Evolutionary conservation across 2,888 invertebrate genomes (phyloP).

Genomic region (Eupithecia centaureata): DNA sequence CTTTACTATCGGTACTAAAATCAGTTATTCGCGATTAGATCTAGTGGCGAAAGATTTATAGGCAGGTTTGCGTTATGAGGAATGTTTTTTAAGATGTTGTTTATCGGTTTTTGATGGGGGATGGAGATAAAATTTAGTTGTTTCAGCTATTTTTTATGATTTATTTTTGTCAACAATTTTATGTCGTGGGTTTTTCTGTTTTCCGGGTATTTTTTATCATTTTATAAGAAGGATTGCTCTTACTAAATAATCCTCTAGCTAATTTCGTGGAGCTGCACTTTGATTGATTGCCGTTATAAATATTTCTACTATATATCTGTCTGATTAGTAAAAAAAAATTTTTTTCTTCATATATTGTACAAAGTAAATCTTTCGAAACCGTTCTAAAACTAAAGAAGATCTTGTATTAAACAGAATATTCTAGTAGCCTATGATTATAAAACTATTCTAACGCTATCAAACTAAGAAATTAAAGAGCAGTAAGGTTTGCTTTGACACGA

Average conservation of each 20-base stretch:
- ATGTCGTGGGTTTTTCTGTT: background rate
- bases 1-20: slow-evolving; percentile 50
- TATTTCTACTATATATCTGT: too few species aligned
- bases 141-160: slow-evolving; percentile 1
- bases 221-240: background rate
- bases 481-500: too few species aligned
- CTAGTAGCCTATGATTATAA: too few species aligned
- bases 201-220: background rate
- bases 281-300: too few species aligned
- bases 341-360: too few species aligned
- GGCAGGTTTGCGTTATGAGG: slow-evolving; percentile 43
- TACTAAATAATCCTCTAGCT: background rate
- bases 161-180: background rate
- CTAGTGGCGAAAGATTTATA: slow-evolving; percentile 42
- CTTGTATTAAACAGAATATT: too few species aligned
- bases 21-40: slow-evolving; percentile 51
- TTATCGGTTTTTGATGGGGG: slow-evolving; percentile 21
- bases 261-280: too few species aligned
- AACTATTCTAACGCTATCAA: too few species aligned
- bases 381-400: too few species aligned
- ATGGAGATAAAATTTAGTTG: slow-evolving; percentile 12
- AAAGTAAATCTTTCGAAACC: too few species aligned
- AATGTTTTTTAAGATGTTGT: slow-evolving; percentile 37
- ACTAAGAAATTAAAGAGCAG: too few species aligned
- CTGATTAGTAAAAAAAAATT: too few species aligned